Conservation (phyloP, 2,888 invertebrate genomes). For the Dolomedes plantarius region DNA sequence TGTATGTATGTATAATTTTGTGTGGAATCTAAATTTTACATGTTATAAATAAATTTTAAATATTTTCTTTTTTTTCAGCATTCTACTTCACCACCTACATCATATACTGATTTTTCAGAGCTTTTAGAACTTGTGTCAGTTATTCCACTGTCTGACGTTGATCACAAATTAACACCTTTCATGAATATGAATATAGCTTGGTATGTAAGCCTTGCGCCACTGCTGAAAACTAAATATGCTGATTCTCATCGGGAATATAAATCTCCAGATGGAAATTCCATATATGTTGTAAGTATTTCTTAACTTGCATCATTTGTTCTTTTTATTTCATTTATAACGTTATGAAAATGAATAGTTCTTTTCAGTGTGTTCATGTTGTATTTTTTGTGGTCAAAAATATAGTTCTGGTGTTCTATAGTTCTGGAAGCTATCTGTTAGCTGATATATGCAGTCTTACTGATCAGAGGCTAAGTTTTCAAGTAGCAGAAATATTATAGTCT, state of each 20-base stretch:
- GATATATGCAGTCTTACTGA: no score
- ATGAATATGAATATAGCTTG: constrained; percentile 82
- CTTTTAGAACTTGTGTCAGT: constrained; percentile 81
- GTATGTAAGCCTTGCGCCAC: constrained; percentile 82
- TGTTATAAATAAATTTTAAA: no score
- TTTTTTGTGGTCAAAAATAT: no score
- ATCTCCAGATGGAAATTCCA: constrained; percentile 81
- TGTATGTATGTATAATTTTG: no score
- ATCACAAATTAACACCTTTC: constrained; percentile 81
- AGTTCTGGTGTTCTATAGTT: no score
- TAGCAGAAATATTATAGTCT: no score
- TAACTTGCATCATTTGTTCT: background rate
- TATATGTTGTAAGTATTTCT: constrained; percentile 79
- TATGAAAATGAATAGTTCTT: no score
- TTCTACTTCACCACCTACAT: background rate
- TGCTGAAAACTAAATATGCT: constrained; percentile 81
- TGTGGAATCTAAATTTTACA: no score
- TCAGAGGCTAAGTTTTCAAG: no score
- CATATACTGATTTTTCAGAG: constrained; percentile 81
- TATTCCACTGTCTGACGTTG: constrained; percentile 80
- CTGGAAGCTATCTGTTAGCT: no score
- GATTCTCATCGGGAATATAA: constrained; percentile 81
- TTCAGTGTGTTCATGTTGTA: no score
- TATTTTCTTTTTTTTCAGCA: constrained; percentile 20
- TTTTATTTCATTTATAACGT: no score